Conservation (phyloP, 2,797 vertebrate species). For the Choloepus didactylus region DNA sequence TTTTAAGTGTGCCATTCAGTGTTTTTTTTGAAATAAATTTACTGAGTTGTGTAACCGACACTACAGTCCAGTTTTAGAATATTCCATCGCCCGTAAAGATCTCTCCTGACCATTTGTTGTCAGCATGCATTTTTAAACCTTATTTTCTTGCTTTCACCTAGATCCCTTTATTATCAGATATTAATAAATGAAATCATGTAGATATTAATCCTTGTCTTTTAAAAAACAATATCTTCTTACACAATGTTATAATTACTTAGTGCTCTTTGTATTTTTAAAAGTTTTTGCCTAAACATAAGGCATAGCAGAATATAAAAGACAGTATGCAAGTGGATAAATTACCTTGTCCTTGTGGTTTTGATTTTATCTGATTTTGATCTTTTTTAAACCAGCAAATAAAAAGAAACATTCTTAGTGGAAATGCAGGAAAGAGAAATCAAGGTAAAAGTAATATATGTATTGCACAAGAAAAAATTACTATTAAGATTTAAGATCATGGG, state of each 20-base stretch:
- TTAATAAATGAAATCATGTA: constrained; percentile 30
- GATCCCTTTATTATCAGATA: constrained; percentile 18
- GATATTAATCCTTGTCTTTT: constrained; percentile 24
- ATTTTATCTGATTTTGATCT: constrained; percentile 65
- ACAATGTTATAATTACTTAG: constrained; percentile 2
- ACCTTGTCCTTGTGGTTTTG: constrained; percentile 59
- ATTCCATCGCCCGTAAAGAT: constrained; percentile 26
- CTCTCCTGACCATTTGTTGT: background rate
- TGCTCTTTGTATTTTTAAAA: constrained; percentile 53
- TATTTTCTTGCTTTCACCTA: constrained; percentile 51
- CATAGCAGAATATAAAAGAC: constrained; percentile 59
- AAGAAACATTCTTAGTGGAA: constrained; percentile 44
- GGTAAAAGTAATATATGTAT: constrained; percentile 59
- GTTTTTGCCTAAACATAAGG: constrained; percentile 49
- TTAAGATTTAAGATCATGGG: constrained; percentile 40
- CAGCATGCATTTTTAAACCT: background rate
- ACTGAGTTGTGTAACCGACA: constrained; percentile 50
- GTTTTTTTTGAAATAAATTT: constrained; percentile 55
- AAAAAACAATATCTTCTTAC: background rate
- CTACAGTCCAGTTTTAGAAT: constrained; percentile 59
- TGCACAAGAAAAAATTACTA: constrained; percentile 47
- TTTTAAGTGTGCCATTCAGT: constrained; percentile 25
- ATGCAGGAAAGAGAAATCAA: constrained; percentile 47
- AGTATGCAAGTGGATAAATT: constrained; percentile 34
- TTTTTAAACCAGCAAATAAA: constrained; percentile 66